A percentile compares a stretch with the other conserved stretches of the same genome.
Evolutionary conservation across 2,888 invertebrate genomes (phyloP).

Genomic region (Penaeus monodon): DNA sequence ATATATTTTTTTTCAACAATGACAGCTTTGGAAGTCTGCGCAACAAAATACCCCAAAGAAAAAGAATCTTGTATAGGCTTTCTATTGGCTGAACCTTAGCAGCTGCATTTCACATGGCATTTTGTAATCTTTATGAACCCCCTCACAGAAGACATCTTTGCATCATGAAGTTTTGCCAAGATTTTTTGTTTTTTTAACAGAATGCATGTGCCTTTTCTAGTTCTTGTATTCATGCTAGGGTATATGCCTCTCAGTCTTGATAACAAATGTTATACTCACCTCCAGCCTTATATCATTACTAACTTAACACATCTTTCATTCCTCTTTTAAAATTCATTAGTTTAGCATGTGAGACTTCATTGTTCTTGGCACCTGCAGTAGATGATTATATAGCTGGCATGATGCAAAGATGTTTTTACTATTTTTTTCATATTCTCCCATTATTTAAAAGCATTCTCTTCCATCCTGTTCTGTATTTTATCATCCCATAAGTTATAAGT

Average conservation of each 20-base stretch:
- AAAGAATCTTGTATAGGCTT: not conserved
- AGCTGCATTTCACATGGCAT: slow-evolving; percentile 10
- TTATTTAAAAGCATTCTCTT: slow-evolving; percentile 33
- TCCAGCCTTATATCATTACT: not conserved
- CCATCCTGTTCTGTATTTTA: slow-evolving; percentile 28
- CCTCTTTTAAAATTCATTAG: slow-evolving; percentile 7
- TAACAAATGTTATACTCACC: not conserved
- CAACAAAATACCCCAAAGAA: not conserved
- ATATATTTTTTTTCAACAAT: not conserved
- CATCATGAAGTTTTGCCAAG: slow-evolving; percentile 46
- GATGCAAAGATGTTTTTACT: not conserved
- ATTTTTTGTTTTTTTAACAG: slow-evolving; percentile 21
- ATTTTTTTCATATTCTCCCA: slow-evolving; percentile 8
- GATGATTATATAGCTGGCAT: no score
- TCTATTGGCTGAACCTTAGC: slow-evolving; percentile 12
- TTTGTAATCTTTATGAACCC: slow-evolving; percentile 26
- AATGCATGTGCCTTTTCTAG: slow-evolving; percentile 39
- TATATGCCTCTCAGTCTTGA: not conserved
- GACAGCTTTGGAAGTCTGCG: not conserved
- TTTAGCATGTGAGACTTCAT: not conserved
- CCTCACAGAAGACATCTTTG: slow-evolving; percentile 35
- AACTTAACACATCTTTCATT: not conserved
- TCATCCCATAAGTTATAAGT: slow-evolving; percentile 23
- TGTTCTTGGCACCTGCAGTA: not conserved
- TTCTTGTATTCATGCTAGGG: slow-evolving; percentile 12